phyloP scores from a whole-genome alignment of 2,888 invertebrate genomes.

The Synanthedon formicaeformis region DNA sequence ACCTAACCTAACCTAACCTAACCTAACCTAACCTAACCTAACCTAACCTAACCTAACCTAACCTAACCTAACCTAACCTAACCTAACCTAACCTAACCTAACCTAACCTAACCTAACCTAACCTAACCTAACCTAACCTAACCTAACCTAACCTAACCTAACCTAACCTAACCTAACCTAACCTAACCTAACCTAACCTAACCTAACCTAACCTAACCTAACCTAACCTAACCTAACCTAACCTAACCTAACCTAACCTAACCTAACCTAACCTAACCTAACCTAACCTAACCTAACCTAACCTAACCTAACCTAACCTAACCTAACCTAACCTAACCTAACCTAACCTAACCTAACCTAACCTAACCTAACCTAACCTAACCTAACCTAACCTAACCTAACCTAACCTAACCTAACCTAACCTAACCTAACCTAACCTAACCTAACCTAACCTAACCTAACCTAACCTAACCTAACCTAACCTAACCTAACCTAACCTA shows the following conservation, averaged over 20 bases:
- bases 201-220: conserved; percentile 5
- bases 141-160: conserved; percentile 6
- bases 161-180: conserved; percentile 6
- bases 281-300: conserved; percentile 3
- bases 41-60: conserved; percentile 4
- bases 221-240: conserved; percentile 5
- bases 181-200: conserved; percentile 5
- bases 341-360: background rate
- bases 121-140: conserved; percentile 5
- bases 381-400: background rate
- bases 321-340: background rate
- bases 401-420: background rate
- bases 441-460: background rate
- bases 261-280: conserved; percentile 7
- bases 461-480: background rate
- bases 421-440: background rate
- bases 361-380: background rate
- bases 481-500: too few relatives aligned
- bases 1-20: conserved; percentile 5
- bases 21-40: conserved; percentile 4
- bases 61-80: conserved; percentile 3
- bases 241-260: conserved; percentile 6
- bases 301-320: conserved; percentile 1
- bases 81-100: conserved; percentile 6
- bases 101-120: conserved; percentile 5